phyloP scores from a whole-genome alignment of 2,113 vertebrate genomes.

The Silurus glanis region DNA sequence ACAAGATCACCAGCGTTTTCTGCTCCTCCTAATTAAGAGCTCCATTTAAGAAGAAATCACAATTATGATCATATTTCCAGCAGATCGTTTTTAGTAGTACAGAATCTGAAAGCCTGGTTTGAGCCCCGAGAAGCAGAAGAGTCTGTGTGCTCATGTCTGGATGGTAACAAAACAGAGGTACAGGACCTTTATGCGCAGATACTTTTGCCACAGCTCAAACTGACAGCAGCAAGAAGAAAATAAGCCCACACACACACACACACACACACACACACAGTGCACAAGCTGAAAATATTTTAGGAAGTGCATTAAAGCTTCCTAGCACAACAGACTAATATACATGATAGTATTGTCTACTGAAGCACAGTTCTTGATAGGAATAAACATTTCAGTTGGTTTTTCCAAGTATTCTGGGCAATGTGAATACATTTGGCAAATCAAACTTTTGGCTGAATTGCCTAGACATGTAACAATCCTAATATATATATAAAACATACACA shows the following conservation, averaged over 20 bases:
- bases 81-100: neutral
- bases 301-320: neutral
- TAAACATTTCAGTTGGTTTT: neutral
- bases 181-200: constrained; percentile 70
- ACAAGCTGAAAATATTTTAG: constrained; percentile 9
- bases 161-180: constrained; percentile 31
- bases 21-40: constrained; percentile 8
- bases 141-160: constrained; percentile 25
- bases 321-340: neutral
- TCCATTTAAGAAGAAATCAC: neutral
- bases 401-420: neutral
- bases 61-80: neutral
- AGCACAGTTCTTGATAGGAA: neutral
- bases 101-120: neutral
- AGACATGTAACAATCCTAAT: neutral
- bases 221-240: constrained; percentile 49
- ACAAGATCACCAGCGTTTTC: neutral
- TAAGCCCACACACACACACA: constrained; percentile 2
- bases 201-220: constrained; percentile 72
- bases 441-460: neutral
- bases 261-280: neutral
- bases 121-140: constrained; percentile 16
- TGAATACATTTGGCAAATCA: neutral
- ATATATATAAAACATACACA: neutral
- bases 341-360: neutral